Conservation (phyloP, 2,888 invertebrate genomes). For the Formica aserva region DNA sequence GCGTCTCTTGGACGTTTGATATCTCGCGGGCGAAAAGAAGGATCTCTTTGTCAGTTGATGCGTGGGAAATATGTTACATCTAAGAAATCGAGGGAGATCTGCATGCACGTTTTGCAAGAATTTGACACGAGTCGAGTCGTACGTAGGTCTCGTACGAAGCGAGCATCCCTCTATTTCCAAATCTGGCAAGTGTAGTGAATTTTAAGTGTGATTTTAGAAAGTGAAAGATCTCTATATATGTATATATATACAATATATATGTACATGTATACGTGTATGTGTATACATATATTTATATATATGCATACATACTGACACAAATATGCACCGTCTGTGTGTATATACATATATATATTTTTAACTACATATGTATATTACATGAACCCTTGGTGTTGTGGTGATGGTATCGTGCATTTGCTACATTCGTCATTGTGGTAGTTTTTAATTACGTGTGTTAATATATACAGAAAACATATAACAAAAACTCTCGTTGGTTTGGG, state of each 20-base stretch:
- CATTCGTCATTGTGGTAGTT: slow-evolving; percentile 82
- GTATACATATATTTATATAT: slow-evolving; percentile 69
- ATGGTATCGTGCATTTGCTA: slow-evolving; percentile 86
- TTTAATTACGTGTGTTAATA: slow-evolving; percentile 70
- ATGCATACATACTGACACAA: slow-evolving; percentile 59
- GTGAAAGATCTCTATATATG: slow-evolving; percentile 70
- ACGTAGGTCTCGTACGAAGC: slow-evolving; percentile 82
- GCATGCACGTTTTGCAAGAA: slow-evolving; percentile 85
- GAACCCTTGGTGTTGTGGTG: slow-evolving; percentile 85
- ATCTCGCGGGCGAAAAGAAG: background rate
- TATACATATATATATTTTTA: slow-evolving; percentile 58
- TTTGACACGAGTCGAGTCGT: slow-evolving; percentile 79
- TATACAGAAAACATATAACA: slow-evolving; percentile 54
- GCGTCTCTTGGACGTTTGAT: background rate
- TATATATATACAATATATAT: slow-evolving; percentile 68
- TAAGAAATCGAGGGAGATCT: slow-evolving; percentile 84
- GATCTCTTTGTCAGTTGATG: background rate
- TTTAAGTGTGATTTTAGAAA: slow-evolving; percentile 77
- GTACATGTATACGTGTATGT: slow-evolving; percentile 66
- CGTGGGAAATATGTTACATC: slow-evolving; percentile 77
- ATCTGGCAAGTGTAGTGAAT: slow-evolving; percentile 83
- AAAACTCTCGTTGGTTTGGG: slow-evolving; percentile 72
- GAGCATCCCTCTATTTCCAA: slow-evolving; percentile 85
- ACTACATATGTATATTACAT: slow-evolving; percentile 75
- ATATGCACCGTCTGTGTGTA: slow-evolving; percentile 55